Conservation (phyloP, 2,113 vertebrate species). For the Strix uralensis region DNA sequence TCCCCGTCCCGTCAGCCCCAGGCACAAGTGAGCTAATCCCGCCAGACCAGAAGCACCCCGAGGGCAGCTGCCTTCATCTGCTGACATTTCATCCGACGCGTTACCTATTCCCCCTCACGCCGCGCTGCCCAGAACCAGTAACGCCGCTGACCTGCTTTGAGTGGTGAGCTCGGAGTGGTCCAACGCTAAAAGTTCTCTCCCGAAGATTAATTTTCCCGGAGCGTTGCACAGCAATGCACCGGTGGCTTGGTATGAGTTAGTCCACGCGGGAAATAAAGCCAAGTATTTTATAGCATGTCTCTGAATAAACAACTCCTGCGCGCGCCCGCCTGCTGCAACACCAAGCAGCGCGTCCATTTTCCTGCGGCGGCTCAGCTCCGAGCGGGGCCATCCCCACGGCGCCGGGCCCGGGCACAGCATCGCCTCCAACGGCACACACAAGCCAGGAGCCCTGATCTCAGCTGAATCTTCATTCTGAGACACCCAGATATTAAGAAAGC, state of each 20-base stretch:
- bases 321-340: neutral
- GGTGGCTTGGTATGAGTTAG: neutral
- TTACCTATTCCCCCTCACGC: neutral
- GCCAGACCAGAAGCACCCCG: too few species aligned
- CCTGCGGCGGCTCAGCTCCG: neutral
- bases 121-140: fast-evolving
- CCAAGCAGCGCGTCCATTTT: fast-evolving
- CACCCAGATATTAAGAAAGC: neutral
- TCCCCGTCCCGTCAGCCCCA: too few species aligned
- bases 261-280: neutral
- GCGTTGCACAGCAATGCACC: neutral
- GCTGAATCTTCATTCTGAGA: neutral
- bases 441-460: neutral
- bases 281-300: neutral
- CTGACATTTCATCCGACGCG: too few species aligned
- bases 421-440: neutral
- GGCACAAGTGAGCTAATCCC: too few species aligned
- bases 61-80: neutral
- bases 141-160: neutral
- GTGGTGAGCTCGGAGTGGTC: fast-evolving
- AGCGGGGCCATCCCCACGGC: fast-evolving
- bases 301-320: neutral
- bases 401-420: neutral
- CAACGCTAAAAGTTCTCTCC: neutral
- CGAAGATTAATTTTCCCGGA: neutral